phyloP scores from a whole-genome alignment of 2,113 vertebrate genomes.

The Neotoma lepida region DNA sequence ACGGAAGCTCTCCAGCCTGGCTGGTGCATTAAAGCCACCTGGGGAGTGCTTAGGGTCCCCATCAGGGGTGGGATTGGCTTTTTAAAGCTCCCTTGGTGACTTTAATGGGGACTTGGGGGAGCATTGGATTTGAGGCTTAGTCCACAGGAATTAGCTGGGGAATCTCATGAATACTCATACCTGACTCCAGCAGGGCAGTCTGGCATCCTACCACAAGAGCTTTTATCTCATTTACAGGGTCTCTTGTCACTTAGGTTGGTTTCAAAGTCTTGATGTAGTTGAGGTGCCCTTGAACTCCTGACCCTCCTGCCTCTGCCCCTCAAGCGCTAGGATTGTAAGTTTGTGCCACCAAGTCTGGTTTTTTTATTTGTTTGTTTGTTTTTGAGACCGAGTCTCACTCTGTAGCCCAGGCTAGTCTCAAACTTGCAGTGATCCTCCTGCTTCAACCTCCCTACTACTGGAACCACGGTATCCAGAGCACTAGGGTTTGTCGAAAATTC shows the following conservation, averaged over 20 bases:
- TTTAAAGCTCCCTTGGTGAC: background rate
- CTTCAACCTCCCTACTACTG: background rate
- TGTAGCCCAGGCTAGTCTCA: background rate
- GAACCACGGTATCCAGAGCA: rapidly evolving
- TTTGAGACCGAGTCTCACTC: background rate
- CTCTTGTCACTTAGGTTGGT: background rate
- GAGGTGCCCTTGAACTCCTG: background rate
- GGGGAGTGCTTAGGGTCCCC: background rate
- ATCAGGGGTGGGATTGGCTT: background rate
- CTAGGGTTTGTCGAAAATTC: background rate
- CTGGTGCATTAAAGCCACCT: background rate
- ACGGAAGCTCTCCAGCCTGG: background rate
- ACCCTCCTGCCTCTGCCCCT: background rate
- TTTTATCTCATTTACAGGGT: background rate
- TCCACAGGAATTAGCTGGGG: background rate
- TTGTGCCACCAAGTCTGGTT: background rate
- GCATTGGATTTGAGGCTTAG: background rate
- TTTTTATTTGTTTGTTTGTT: background rate
- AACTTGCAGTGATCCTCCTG: background rate
- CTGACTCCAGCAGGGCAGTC: background rate
- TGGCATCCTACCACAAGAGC: background rate
- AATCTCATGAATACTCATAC: background rate
- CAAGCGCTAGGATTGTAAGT: background rate
- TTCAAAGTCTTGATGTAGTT: background rate
- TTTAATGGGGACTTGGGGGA: background rate